Evolutionary conservation across 2,113 vertebrate genomes (phyloP).

Genomic region (Beaufortia kweichowensis): DNA sequence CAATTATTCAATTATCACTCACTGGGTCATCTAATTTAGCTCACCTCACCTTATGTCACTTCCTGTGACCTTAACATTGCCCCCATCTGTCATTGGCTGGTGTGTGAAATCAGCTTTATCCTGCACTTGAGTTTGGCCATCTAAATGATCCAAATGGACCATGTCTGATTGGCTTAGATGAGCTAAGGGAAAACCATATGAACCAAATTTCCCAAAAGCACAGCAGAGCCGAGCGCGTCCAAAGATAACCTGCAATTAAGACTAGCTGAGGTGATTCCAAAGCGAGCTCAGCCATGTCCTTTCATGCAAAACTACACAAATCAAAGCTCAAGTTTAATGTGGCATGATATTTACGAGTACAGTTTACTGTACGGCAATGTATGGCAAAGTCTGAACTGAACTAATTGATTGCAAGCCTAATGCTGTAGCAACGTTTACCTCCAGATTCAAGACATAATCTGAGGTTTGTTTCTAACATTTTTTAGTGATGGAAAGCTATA

Average conservation of each 20-base stretch:
- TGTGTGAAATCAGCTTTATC: conserved; percentile 53
- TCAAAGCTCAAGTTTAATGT: conserved; percentile 4
- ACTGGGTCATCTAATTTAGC: conserved; percentile 37
- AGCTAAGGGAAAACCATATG: conserved; percentile 44
- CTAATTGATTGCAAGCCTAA: background rate
- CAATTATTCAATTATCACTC: conserved; percentile 40
- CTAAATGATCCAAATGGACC: conserved; percentile 49
- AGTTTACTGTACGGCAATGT: background rate
- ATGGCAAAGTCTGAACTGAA: background rate
- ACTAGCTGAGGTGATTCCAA: conserved; percentile 22
- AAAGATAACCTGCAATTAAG: conserved; percentile 14
- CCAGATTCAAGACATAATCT: background rate
- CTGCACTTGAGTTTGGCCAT: conserved; percentile 54
- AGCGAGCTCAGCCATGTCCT: background rate
- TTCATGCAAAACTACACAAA: background rate
- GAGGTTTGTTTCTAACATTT: background rate
- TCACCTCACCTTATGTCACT: conserved; percentile 41
- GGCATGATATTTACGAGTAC: background rate
- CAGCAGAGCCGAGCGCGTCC: conserved; percentile 7
- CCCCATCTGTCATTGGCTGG: conserved; percentile 57
- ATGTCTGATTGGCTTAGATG: conserved; percentile 54
- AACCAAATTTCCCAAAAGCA: conserved; percentile 32
- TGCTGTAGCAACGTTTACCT: background rate
- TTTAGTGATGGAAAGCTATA: background rate
- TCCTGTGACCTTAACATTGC: conserved; percentile 48